Base-by-base conservation (phyloP, 2,888 invertebrate genomes). In the Xestia xanthographa region DNA sequence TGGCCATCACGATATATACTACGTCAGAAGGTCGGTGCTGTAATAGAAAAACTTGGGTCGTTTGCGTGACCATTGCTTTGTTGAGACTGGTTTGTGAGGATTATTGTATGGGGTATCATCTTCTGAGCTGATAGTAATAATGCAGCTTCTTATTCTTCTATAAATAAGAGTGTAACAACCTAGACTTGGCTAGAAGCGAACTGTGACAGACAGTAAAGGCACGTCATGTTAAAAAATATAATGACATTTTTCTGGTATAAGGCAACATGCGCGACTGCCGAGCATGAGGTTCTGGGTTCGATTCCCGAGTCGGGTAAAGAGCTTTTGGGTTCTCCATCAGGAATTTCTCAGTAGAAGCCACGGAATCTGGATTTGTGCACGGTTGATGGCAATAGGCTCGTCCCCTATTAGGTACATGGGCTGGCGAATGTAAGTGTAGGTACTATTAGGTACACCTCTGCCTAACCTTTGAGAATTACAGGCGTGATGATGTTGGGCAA, bases 21-120 rank as follows among this genome's bases (percentile, higher is more conserved):
- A 85, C 77, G 85, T 88, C 87, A 85, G 88, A 86, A 87, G 88
- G 89, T 87, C 85, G 87, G 80, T 90, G 90, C 90, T 89, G 89
- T 92, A 92, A 93, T 93, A 93, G 93, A 93, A 93, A 94, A 94
- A 94, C 91, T 94, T 94, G 86, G 80, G 86, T 92, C 92, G 90
- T 94, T 94, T 92, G 89, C 88, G 87, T 88, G 91, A 89, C 91
- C 91, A 87, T 86, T 82, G 82, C 78, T 84, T 88, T 70, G 75
- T 75, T 65, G 48, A 53, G 67, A 53, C 48, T 66, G 63, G 66
- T 75, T 71, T 66, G 65, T 66, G 53, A 53, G 38, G 71, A 56
- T 43, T 50, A 48, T 58, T 43, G 66, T 72, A 34, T 20, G 17
- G 6, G 22, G 60, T 17, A 22, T 60, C 63, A 29, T 72, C 45